Evolutionary conservation across 1,140 invertebrate species (phyloP).

Genomic region (Brachionus calyciflorus): DNA sequence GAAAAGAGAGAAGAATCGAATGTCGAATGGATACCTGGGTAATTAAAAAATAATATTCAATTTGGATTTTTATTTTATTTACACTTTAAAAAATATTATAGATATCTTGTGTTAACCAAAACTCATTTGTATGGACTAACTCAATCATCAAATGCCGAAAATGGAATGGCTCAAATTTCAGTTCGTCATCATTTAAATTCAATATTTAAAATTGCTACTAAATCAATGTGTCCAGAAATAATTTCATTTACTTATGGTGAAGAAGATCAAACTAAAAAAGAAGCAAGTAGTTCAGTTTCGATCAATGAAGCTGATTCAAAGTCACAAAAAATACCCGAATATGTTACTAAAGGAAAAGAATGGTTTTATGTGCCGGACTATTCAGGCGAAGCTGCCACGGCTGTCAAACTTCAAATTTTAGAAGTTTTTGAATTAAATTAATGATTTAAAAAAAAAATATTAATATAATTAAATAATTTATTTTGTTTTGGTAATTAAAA

Average conservation of each 20-base stretch:
- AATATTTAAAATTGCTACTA: conserved; percentile 45
- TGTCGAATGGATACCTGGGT: conserved; percentile 65
- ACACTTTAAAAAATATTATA: too few species aligned
- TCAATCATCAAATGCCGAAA: background rate
- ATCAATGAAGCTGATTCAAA: background rate
- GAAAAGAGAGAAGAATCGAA: conserved; percentile 79
- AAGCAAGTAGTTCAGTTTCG: background rate
- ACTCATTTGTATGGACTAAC: conserved; percentile 78
- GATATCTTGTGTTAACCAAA: conserved; percentile 74
- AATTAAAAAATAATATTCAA: too few species aligned
- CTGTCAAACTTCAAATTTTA: conserved; percentile 35
- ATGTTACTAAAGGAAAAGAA: conserved; percentile 34
- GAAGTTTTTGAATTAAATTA: conserved; percentile 36
- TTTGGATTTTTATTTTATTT: too few species aligned
- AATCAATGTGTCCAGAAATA: conserved; percentile 38
- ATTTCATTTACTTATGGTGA: conserved; percentile 41
- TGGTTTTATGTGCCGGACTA: conserved; percentile 42
- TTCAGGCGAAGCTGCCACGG: conserved; percentile 39
- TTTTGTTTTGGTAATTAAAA: too few species aligned
- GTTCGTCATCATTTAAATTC: conserved; percentile 31
- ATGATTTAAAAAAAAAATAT: too few species aligned
- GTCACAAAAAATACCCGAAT: conserved; percentile 6
- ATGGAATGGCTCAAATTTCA: conserved; percentile 1
- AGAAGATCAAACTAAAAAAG: background rate
- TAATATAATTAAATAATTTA: too few species aligned